Evolutionary conservation across 1,140 invertebrate genomes (phyloP).

Genomic region (Pissodes strobi): DNA sequence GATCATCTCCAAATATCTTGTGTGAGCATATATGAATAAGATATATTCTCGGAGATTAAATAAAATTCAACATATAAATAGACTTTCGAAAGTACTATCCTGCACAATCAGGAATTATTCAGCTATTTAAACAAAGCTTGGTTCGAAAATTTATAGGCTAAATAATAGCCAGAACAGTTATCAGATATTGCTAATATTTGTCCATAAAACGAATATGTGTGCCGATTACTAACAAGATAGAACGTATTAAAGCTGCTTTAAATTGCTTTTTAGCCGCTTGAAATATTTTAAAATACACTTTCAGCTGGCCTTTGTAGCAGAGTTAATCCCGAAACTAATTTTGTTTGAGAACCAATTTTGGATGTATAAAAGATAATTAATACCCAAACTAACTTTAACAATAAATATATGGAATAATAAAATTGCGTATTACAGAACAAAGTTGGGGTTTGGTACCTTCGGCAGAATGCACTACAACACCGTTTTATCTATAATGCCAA

Average conservation of each 20-base stretch:
- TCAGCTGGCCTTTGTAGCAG: constrained; percentile 11
- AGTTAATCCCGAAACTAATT: constrained; percentile 20
- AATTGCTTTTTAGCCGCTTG: constrained; percentile 33
- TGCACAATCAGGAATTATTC: no score
- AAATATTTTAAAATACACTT: constrained; percentile 30
- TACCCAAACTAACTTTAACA: constrained; percentile 17
- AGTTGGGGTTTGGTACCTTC: no score
- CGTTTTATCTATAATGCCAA: no score
- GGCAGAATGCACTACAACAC: no score
- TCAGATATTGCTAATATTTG: constrained; percentile 45
- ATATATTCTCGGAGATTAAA: no score
- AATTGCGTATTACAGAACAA: no score
- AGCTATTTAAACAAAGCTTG: constrained; percentile 15
- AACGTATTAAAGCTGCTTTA: constrained; percentile 36
- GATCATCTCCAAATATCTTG: no score
- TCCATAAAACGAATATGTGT: constrained; percentile 45
- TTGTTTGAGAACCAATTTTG: constrained; percentile 12
- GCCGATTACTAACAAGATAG: constrained; percentile 40
- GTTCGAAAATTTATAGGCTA: constrained; percentile 29
- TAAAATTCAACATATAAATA: no score
- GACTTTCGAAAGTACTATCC: no score
- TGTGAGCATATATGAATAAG: no score
- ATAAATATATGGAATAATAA: neutral
- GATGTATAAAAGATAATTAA: constrained; percentile 23
- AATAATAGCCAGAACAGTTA: constrained; percentile 36